Conservation (phyloP, 2,888 invertebrate species). For the Metallyticus violacea region DNA sequence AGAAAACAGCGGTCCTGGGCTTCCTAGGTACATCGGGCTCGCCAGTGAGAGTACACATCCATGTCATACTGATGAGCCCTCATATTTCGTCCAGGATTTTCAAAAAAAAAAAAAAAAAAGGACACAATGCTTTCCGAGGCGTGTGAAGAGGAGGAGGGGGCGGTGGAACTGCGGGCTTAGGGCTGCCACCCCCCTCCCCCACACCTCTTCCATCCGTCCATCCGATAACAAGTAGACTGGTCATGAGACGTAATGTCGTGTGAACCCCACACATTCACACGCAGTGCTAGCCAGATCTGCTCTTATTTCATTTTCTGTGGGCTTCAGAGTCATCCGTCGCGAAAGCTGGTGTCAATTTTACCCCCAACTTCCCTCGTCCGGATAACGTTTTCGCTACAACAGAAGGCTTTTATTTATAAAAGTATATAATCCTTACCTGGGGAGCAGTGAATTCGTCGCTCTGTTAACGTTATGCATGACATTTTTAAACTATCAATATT, state of each 20-base stretch:
- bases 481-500: no score
- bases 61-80: constrained; percentile 19
- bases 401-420: background rate
- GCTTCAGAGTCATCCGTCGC: background rate
- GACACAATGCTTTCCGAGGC: background rate
- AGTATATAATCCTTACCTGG: background rate
- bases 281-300: background rate
- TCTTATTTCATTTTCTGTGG: background rate
- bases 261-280: no score
- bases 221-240: background rate
- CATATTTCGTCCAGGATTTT: constrained; percentile 20
- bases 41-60: constrained; percentile 10
- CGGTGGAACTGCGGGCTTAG: background rate
- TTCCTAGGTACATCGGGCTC: background rate
- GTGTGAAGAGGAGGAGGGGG: background rate
- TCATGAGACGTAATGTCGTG: background rate
- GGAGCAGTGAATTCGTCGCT: background rate
- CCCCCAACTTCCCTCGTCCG: background rate
- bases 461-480: background rate
- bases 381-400: no score
- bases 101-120: constrained; percentile 7
- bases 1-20: background rate
- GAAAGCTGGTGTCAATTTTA: background rate
- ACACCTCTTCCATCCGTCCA: background rate
- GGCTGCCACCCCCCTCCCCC: background rate